Percentiles rank a stretch among this genome's conserved stretches.
These are phyloP conservation scores for Callorhinus ursinus DNA, from an alignment of 2,113 vertebrate species.

Conservation along the genomic window DNA sequence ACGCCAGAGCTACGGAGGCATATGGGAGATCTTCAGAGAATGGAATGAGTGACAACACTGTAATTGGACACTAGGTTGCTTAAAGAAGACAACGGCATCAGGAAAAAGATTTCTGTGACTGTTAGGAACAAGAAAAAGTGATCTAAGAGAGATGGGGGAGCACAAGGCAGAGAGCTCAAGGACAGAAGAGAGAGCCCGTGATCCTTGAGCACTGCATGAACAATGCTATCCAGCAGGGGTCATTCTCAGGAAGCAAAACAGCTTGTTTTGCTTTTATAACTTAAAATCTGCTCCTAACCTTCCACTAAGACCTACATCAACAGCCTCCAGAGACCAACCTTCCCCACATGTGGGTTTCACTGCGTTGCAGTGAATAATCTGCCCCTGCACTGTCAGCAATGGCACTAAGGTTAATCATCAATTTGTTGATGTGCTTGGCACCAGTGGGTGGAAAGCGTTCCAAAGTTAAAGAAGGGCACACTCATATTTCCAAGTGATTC, in stretches of 20 bases:
- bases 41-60: background rate
- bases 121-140: background rate
- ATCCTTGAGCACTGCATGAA: background rate
- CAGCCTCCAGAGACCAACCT: slow-evolving; percentile 17
- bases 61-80: background rate
- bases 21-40: background rate
- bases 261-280: slow-evolving; percentile 4
- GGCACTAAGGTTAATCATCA: slow-evolving; percentile 14
- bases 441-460: slow-evolving; percentile 22
- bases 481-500: background rate
- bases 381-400: background rate
- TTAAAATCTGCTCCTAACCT: slow-evolving; percentile 50
- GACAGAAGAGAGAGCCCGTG: background rate
- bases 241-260: background rate
- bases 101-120: background rate
- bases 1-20: background rate
- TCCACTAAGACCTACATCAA: background rate
- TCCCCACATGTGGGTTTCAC: background rate
- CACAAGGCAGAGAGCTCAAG: background rate
- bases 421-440: background rate
- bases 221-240: background rate
- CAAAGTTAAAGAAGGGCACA: slow-evolving; percentile 4
- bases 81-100: background rate
- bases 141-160: background rate
- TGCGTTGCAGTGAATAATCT: background rate